Percentiles rank a stretch among this genome's conserved stretches.
Conservation (phyloP, 2,797 vertebrate species). For the Eulemur coronatus region DNA sequence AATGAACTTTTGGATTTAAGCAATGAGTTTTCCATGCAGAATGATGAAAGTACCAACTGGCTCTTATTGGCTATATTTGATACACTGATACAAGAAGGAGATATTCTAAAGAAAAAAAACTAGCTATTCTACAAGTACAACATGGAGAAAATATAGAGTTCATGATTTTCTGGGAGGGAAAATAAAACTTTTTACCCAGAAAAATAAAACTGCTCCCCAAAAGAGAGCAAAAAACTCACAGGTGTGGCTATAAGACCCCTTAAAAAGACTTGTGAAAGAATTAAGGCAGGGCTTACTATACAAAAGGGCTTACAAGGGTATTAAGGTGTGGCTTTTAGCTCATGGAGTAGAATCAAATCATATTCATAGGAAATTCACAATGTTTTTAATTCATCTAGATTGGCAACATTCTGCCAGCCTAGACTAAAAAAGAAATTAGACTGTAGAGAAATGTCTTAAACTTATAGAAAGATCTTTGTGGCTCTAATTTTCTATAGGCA, state of each 20-base stretch:
- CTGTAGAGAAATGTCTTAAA: background rate
- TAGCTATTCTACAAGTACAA: slow-evolving; percentile 2
- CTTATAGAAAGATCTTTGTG: background rate
- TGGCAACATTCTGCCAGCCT: background rate
- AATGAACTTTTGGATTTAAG: background rate
- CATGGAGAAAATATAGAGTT: background rate
- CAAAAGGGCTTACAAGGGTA: background rate
- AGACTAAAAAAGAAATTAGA: background rate
- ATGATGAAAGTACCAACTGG: background rate
- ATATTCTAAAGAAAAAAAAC: slow-evolving; percentile 16
- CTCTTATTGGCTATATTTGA: background rate
- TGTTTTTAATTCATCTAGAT: background rate
- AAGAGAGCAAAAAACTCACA: background rate
- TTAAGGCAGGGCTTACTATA: background rate
- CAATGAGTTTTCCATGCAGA: background rate
- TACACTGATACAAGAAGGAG: background rate
- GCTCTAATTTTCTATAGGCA: background rate
- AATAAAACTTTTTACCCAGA: background rate
- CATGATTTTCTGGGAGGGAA: slow-evolving; percentile 1
- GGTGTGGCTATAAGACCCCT: background rate
- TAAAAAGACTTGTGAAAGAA: background rate
- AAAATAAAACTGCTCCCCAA: background rate
- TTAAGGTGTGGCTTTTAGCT: background rate
- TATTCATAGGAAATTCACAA: background rate
- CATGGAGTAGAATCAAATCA: background rate